Percentiles rank a stretch among this genome's conserved stretches.
phyloP scores from a whole-genome alignment of 2,113 vertebrate species.

The Nesogale talazaci region DNA sequence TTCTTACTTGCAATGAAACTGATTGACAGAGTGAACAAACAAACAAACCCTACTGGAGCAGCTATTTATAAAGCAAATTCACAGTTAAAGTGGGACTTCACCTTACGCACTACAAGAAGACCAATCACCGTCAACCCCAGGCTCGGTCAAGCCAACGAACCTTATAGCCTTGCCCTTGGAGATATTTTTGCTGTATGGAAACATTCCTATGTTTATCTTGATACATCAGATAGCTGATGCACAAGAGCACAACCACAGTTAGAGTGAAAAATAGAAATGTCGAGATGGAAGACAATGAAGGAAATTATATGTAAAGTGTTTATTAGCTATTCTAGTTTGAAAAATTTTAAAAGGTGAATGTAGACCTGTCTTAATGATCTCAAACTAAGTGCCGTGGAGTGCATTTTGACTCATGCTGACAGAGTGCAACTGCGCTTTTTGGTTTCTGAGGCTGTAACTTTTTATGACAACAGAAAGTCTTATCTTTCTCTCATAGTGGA shows the following conservation, averaged over 20 bases:
- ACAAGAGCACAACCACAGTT: not conserved
- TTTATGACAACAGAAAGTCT: too few species aligned
- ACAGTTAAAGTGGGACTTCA: not conserved
- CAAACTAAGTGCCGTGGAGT: too few species aligned
- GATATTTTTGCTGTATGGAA: not conserved
- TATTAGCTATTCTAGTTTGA: not conserved
- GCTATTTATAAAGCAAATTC: slow-evolving; percentile 28
- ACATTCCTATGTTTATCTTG: not conserved
- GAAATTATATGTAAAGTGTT: not conserved
- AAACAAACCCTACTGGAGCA: not conserved
- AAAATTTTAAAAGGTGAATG: not conserved
- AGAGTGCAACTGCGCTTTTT: too few species aligned
- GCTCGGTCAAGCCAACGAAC: not conserved
- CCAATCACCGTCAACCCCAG: not conserved
- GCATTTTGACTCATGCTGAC: too few species aligned
- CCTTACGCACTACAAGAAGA: not conserved
- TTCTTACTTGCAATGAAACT: slow-evolving; percentile 29
- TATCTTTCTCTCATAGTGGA: too few species aligned
- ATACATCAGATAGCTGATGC: not conserved
- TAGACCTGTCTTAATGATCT: not conserved
- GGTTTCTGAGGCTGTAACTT: too few species aligned
- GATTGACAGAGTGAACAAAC: not conserved
- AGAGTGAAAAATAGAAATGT: not conserved
- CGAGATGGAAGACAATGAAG: not conserved
- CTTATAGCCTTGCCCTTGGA: not conserved